phyloP scores from a whole-genome alignment of 2,888 invertebrate genomes.

The Drosophila parthenogenetica region DNA sequence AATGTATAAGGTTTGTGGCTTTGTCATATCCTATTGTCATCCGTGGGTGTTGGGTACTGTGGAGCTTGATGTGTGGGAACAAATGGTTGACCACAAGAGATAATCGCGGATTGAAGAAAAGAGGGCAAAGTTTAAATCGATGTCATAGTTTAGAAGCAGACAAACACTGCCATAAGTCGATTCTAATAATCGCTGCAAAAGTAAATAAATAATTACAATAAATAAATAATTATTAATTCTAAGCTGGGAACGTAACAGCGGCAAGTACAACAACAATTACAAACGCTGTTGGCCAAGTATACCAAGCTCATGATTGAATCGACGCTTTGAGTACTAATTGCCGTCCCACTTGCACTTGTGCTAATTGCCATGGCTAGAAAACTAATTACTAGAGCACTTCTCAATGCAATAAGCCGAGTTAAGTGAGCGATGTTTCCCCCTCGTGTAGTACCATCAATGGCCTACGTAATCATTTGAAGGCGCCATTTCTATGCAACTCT shows the following conservation, averaged over 20 bases:
- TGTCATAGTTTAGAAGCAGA: slow-evolving; percentile 48
- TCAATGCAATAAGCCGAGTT: slow-evolving; percentile 50
- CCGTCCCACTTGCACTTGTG: slow-evolving; percentile 44
- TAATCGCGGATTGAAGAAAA: too few relatives aligned
- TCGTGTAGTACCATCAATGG: slow-evolving; percentile 15
- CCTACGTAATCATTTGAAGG: slow-evolving; percentile 66
- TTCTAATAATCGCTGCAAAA: slow-evolving; percentile 66
- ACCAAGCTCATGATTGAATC: slow-evolving; percentile 32
- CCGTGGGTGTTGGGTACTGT: too few relatives aligned
- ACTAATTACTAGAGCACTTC: slow-evolving; percentile 46
- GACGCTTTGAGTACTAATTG: slow-evolving; percentile 3
- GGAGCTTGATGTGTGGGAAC: too few relatives aligned
- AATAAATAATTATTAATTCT: slow-evolving; percentile 66
- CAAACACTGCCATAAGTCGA: slow-evolving; percentile 56
- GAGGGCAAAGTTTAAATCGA: slow-evolving; percentile 24
- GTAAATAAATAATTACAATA: slow-evolving; percentile 79
- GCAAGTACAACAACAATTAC: slow-evolving; percentile 11
- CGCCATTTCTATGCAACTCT: slow-evolving; percentile 68
- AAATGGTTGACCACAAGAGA: too few relatives aligned
- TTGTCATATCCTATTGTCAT: too few relatives aligned
- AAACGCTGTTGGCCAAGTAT: slow-evolving; percentile 36
- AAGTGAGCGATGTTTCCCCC: slow-evolving; percentile 4
- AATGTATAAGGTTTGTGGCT: too few relatives aligned
- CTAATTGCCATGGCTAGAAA: slow-evolving; percentile 23
- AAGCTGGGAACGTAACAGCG: slow-evolving; percentile 23